Evolutionary conservation across 2,797 vertebrate genomes (phyloP).

Genomic region (Alexandromys oeconomus): DNA sequence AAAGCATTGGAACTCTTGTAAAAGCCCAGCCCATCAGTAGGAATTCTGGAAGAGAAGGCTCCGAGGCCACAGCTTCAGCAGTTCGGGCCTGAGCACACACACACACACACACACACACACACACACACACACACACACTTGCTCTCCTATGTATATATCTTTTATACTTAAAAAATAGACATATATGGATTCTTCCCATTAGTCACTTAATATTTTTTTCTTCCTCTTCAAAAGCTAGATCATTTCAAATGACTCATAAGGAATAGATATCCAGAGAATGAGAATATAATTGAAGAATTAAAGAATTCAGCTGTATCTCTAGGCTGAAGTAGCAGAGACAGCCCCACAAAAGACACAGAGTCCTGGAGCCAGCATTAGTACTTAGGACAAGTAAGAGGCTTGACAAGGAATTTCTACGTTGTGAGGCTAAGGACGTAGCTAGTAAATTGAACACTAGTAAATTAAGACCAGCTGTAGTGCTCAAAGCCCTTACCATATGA

Average conservation of each 20-base stretch:
- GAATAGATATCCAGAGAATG: neutral
- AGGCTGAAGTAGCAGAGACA: neutral
- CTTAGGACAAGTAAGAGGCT: neutral
- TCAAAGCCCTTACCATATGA: neutral
- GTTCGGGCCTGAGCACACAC: neutral
- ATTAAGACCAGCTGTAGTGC: neutral
- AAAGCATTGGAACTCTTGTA: conserved; percentile 67
- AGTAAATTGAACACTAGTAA: neutral
- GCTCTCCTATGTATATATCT: neutral
- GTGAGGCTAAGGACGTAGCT: neutral
- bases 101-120: too few species aligned
- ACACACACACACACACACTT: neutral
- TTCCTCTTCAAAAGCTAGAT: neutral
- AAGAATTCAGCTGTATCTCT: neutral
- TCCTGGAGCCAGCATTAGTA: neutral
- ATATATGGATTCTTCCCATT: neutral
- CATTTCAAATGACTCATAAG: neutral
- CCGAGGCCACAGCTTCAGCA: conserved; percentile 42
- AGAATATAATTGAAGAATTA: neutral
- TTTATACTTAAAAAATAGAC: neutral
- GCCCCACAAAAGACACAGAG: neutral
- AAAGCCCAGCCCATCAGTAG: conserved; percentile 57
- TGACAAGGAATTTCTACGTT: neutral
- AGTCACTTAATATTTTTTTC: neutral
- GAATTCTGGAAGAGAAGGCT: conserved; percentile 69